Conservation (phyloP, 2,888 invertebrate genomes). For the Nowickia ferox region DNA sequence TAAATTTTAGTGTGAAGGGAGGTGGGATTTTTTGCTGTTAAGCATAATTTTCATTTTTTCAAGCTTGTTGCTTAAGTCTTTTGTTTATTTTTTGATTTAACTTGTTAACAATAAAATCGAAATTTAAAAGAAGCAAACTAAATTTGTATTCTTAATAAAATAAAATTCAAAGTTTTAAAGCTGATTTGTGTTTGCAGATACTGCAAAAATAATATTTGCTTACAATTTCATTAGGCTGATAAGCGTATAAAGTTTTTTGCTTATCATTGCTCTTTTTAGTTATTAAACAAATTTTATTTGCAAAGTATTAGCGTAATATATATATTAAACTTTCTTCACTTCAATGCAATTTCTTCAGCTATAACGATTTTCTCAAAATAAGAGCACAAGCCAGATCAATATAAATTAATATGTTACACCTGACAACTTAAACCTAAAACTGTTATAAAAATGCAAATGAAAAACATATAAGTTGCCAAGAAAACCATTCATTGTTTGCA, state of each 20-base stretch:
- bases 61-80: slow-evolving; percentile 59
- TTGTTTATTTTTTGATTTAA: slow-evolving; percentile 8
- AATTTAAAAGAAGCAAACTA: neutral
- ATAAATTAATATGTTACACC: slow-evolving; percentile 67
- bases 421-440: slow-evolving; percentile 50
- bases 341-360: too few relatives aligned
- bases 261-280: too few relatives aligned
- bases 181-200: too few relatives aligned
- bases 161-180: too few relatives aligned
- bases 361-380: neutral
- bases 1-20: slow-evolving; percentile 33
- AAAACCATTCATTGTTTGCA: slow-evolving; percentile 59
- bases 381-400: neutral
- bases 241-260: too few relatives aligned
- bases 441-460: neutral
- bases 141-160: neutral
- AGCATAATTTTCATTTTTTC: neutral
- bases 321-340: too few relatives aligned
- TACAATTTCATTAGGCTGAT: too few relatives aligned
- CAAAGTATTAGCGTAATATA: too few relatives aligned
- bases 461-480: neutral
- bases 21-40: slow-evolving; percentile 48
- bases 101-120: neutral
- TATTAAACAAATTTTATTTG: too few relatives aligned
- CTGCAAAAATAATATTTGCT: too few relatives aligned